These are phyloP conservation scores for Epinephelus cyanopodus DNA, from an alignment of 2,113 vertebrate species.

Conservation along the genomic window DNA sequence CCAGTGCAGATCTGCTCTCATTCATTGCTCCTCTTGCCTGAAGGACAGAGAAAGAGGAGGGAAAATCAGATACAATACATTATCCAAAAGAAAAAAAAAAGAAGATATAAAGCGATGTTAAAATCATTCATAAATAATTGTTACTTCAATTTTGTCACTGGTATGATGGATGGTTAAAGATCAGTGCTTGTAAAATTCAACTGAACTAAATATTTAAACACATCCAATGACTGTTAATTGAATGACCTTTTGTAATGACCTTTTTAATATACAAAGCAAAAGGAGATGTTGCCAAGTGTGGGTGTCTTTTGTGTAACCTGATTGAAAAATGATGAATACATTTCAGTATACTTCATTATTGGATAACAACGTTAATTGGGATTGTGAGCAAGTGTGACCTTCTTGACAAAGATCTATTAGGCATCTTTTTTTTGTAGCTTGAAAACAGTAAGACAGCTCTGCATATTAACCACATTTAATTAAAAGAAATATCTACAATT, in stretches of 20 bases:
- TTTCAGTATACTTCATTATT: neutral
- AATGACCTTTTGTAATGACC: neutral
- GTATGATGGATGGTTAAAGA: neutral
- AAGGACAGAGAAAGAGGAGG: conserved; percentile 3
- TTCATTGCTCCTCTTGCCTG: neutral
- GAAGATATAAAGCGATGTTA: neutral
- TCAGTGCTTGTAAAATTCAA: neutral
- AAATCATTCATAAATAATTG: neutral
- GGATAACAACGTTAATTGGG: too few species aligned
- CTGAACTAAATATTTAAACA: neutral
- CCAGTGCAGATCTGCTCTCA: neutral
- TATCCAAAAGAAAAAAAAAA: neutral
- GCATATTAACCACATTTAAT: neutral
- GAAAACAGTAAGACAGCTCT: neutral
- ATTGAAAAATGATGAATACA: neutral
- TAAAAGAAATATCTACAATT: neutral
- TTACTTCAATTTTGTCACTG: neutral
- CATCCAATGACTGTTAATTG: neutral
- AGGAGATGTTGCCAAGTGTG: neutral
- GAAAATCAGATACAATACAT: neutral
- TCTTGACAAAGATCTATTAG: neutral
- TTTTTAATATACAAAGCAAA: neutral
- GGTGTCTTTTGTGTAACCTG: neutral
- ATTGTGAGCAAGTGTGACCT: neutral
- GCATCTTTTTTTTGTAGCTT: neutral